Base-by-base conservation (phyloP, 1,140 invertebrate species). In the Yoshiicerus persimilis region DNA sequence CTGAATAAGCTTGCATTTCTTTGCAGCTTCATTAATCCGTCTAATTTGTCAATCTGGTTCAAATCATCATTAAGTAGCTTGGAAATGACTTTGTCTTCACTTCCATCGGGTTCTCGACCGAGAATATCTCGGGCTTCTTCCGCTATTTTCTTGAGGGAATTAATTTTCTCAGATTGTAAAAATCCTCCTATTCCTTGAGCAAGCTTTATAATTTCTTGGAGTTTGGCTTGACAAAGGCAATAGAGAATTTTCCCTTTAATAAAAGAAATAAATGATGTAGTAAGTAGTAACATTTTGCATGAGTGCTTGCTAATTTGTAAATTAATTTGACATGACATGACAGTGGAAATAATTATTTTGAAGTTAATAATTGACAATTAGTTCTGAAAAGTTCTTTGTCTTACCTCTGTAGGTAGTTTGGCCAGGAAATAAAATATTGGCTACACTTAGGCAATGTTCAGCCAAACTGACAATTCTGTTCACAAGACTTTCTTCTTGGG, bases 351-450 rank as follows among this genome's bases (percentile, higher is more conserved):
- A n/a, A n/a, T n/a, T n/a, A n/a, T n/a, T n/a, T n/a, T n/a, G n/a
- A n/a, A n/a, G n/a, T n/a, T n/a, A n/a, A n/a, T n/a, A n/a, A n/a
- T n/a, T n/a, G n/a, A n/a, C n/a, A n/a, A n/a, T n/a, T n/a, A n/a
- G n/a, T n/a, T n/a, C n/a, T n/a, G n/a, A n/a, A n/a, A n/a, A n/a
- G n/a, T n/a, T n/a, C n/a, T n/a, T n/a, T n/a, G 20, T 27, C 62
- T 30, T 85, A 88, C 88, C 88, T 86, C 88, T 36, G 34, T 86
- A 86, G 20, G 47, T 56, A 23, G 47, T 88, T 10, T 86, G 62
- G 9, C 88, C 88, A 4, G 88, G 88, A 64, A 86, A 85, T 25
- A 88, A 36, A 38, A 86, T 16, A 87, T 87, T 85, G 2, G 88
- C 88, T 23, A 88, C 38, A 25, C 47, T 39, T 25, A 88, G 34